Conservation (phyloP, 2,888 invertebrate species). For the Scelioninae gen. 2 region DNA sequence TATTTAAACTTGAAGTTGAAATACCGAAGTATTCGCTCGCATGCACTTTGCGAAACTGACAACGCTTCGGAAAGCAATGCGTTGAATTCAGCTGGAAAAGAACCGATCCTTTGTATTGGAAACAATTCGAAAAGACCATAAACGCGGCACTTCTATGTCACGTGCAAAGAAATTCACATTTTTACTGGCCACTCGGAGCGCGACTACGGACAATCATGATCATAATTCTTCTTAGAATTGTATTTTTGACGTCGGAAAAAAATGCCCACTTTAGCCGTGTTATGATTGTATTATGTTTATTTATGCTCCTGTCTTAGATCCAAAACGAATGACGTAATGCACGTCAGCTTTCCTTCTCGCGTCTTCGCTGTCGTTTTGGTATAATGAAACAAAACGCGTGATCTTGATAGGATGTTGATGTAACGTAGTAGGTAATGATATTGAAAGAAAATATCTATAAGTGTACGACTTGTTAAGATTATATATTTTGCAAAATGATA, state of each 20-base stretch:
- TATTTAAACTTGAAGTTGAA: conserved; percentile 31
- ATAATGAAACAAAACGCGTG: not conserved
- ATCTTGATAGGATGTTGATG: no score
- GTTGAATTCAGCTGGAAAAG: conserved; percentile 17
- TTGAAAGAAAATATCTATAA: no score
- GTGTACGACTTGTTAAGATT: no score
- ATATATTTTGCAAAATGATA: conserved; percentile 44
- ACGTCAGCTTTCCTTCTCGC: conserved; percentile 10
- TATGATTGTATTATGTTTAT: conserved; percentile 35
- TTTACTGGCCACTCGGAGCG: conserved; percentile 8
- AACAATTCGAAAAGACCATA: conserved; percentile 5
- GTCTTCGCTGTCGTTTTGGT: not conserved
- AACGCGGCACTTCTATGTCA: not conserved
- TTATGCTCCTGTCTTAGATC: conserved; percentile 6
- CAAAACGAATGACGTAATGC: conserved; percentile 2
- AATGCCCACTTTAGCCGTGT: conserved; percentile 1
- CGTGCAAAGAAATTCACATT: conserved; percentile 8
- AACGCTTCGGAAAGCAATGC: not conserved
- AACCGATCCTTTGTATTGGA: conserved; percentile 34
- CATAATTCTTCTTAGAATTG: conserved; percentile 31
- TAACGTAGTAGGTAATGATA: no score
- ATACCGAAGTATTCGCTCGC: conserved; percentile 33
- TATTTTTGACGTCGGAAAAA: conserved; percentile 11
- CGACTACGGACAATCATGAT: conserved; percentile 12
- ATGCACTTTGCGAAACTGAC: conserved; percentile 20